Evolutionary conservation across 2,888 invertebrate genomes (phyloP).

Genomic region (Pandemis heparana): DNA sequence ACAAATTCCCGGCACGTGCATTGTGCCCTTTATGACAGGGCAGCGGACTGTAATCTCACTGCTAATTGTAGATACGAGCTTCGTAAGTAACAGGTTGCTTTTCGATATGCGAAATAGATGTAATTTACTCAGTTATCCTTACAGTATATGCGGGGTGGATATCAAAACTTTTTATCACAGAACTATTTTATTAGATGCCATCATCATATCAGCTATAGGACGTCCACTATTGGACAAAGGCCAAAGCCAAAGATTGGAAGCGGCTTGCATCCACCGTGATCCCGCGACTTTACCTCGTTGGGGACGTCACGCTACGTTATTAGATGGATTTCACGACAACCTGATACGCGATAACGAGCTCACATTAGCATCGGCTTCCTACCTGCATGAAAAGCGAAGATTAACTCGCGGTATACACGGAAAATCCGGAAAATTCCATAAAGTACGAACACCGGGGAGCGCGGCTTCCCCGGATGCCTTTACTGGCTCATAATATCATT

Average conservation of each 20-base stretch:
- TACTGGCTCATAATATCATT: conserved; percentile 21
- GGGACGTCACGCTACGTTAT: no score
- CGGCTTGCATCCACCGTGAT: no score
- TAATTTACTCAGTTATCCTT: neutral
- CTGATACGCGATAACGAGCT: neutral
- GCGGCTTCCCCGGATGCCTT: conserved; percentile 14
- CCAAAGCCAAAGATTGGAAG: no score
- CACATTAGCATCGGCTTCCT: neutral
- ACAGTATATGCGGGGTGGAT: no score
- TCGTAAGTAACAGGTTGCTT: conserved; percentile 27
- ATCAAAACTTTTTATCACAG: no score
- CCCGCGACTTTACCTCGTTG: no score
- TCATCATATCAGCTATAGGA: no score
- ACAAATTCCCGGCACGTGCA: conserved; percentile 45
- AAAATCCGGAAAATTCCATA: conserved; percentile 33
- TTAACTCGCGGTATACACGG: conserved; percentile 15
- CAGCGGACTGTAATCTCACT: conserved; percentile 28
- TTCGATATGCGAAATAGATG: neutral
- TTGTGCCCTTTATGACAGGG: conserved; percentile 38
- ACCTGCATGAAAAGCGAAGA: conserved; percentile 19
- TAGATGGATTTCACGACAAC: neutral
- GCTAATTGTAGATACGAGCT: conserved; percentile 32
- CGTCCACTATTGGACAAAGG: no score
- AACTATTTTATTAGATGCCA: no score
- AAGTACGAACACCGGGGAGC: conserved; percentile 29